Base-by-base conservation (phyloP, 2,888 invertebrate species). In the Carabus problematicus region DNA sequence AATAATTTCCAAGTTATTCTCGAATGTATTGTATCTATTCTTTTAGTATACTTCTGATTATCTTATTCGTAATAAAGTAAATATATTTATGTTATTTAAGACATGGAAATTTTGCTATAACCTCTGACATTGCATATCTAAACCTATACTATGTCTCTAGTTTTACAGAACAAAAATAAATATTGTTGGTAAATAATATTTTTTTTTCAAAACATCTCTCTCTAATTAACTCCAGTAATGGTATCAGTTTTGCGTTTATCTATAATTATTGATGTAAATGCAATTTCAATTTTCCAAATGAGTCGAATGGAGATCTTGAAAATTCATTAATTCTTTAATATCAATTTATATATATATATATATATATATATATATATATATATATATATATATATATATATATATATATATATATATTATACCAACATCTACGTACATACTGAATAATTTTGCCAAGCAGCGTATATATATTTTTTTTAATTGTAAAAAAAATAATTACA, bases 101-200 rank as follows among this genome's bases (percentile, higher is more conserved):
- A 55, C 40, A 52, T 61, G 40, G 52, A 39, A 54, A 41, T 54
- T 41, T 54, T 64, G 52, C 52, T 52, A 12, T 52, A 18, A 64
- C 63, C 42, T 64, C 42, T 64, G 63, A 55, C 63, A 41, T 41
- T 64, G 12, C 19, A 12, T 52, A 54, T 55, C 43, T 63, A 52
- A 47, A 39, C 16, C 39, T 47, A 47, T 29, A 39, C 40, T 59
- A 42, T 63, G 52, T 11, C 39, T n/a, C 29, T 3, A 2, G 6
- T 2, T 29, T 29, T 29, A 29, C 29, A 63, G 12, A 6, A 63
- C 18, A 49, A 41, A 49, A 12, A 52, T 63, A 63, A 63, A 63
- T 63, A 61, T 29, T 47, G 47, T 49, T 45, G 18, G 39, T 61
- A 43, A 16, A 14, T 41, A 9, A 42, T 42, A 43, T 6, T 60